Base-by-base conservation (phyloP, 1,140 invertebrate genomes). In the Aradophagus sp. region DNA sequence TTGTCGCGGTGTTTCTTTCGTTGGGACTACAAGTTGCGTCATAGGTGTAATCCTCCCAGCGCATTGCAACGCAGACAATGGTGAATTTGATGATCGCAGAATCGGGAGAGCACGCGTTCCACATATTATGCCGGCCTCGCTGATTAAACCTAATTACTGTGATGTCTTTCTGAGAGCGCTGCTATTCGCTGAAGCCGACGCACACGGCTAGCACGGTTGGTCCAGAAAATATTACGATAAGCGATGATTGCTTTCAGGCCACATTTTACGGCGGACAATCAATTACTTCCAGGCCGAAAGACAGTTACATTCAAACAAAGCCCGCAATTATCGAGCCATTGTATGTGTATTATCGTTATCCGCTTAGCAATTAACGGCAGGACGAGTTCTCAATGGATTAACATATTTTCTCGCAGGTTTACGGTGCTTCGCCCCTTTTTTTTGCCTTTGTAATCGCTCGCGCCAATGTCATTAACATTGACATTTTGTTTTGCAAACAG, bases 241-340 rank as follows among this genome's bases (percentile, higher is more conserved):
- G 50, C 26, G 32, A 55, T 61, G 48, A 61, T 69, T 63, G 55
- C 16, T 39, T 19, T 2, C 15, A 4, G 12, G 23, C 1, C 19
- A 19, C 16, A 15, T 31, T 20, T 12, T 10, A 12, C 31, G n/a
- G 35, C 3, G 26, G 34, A n/a, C 42, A 47, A 48, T 38, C 67
- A 41, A 58, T 68, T 16, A 17, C 16, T 34, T 10, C 23, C 35
- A 12, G 26, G 19, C 14, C n/a, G 35, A 29, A 48, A 50, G 58
- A 63, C 52, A 52, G 29, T 62, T 70, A 52, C 32, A 32, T 34
- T 26, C 31, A 31, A 56, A 59, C 58, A 65, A 71, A 65, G 48
- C 56, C 11, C 26, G 8, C 56, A 66, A 72, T 72, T 72, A 72
- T 66, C 36, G 56, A 55, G 41, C 45, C 11, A 61, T 66, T 61